A percentile compares a stretch with the other conserved stretches of the same genome.
Conservation (phyloP, 2,888 invertebrate species). For the Cantharis rustica region DNA sequence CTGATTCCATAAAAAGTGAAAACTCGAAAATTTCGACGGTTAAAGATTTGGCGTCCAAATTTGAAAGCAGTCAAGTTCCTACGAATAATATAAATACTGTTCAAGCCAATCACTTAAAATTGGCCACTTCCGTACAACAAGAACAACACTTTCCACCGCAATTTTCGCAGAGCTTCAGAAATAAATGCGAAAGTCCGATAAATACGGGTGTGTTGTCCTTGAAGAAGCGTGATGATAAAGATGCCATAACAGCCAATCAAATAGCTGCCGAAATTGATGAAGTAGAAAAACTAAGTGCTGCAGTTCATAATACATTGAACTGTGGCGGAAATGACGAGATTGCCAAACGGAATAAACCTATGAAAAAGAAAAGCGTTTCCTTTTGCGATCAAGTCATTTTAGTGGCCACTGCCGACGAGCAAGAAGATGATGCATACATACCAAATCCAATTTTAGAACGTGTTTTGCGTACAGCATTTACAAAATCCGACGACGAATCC, state of each 20-base stretch:
- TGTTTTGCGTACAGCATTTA: slow-evolving; percentile 81
- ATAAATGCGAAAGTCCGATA: slow-evolving; percentile 32
- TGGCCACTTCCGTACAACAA: slow-evolving; percentile 9
- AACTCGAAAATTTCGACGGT: slow-evolving; percentile 60
- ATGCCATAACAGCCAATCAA: slow-evolving; percentile 56
- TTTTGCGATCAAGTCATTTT: slow-evolving; percentile 94
- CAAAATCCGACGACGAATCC: slow-evolving; percentile 63
- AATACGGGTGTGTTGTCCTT: slow-evolving; percentile 41
- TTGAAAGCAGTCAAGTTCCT: slow-evolving; percentile 60
- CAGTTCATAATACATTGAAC: slow-evolving; percentile 57
- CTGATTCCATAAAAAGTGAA: slow-evolving; percentile 33
- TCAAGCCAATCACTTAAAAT: slow-evolving; percentile 8
- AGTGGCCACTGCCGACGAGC: slow-evolving; percentile 90
- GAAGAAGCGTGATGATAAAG: slow-evolving; percentile 44
- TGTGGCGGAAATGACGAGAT: slow-evolving; percentile 55
- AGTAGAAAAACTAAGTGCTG: slow-evolving; percentile 62
- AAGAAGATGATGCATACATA: slow-evolving; percentile 87
- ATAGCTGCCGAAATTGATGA: slow-evolving; percentile 63
- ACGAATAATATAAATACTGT: not conserved
- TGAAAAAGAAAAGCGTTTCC: slow-evolving; percentile 91
- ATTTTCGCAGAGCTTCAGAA: slow-evolving; percentile 16
- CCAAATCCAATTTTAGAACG: slow-evolving; percentile 89
- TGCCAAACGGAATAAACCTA: slow-evolving; percentile 58
- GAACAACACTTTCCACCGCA: slow-evolving; percentile 16
- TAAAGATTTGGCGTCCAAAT: slow-evolving; percentile 80